A percentile compares a stretch with the other conserved stretches of the same genome.
Evolutionary conservation across 2,797 vertebrate genomes (phyloP).

Genomic region (Columba guinea): DNA sequence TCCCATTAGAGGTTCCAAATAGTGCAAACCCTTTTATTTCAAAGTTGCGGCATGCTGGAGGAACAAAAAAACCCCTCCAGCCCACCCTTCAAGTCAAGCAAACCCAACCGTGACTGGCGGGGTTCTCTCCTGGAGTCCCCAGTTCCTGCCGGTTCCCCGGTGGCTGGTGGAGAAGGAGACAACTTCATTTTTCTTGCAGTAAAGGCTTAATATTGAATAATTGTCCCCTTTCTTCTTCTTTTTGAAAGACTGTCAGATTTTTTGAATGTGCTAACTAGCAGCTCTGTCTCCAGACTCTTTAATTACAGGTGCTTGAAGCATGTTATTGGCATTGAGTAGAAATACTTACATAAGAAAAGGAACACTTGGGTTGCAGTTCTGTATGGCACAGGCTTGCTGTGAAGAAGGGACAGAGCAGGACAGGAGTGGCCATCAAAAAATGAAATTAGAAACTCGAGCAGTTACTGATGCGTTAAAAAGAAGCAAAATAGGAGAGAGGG

Average conservation of each 20-base stretch:
- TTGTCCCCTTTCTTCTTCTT: background rate
- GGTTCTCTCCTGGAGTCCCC: background rate
- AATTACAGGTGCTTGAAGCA: slow-evolving; percentile 36
- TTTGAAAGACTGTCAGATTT: slow-evolving; percentile 30
- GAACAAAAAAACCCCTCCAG: background rate
- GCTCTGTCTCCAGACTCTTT: slow-evolving; percentile 44
- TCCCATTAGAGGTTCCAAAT: slow-evolving; percentile 10
- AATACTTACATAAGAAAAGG: background rate
- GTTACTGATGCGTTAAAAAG: background rate
- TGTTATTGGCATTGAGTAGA: slow-evolving; percentile 28
- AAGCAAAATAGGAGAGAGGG: background rate
- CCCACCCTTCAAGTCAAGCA: background rate
- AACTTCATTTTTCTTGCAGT: background rate
- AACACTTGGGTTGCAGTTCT: background rate
- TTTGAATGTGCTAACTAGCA: slow-evolving; percentile 3
- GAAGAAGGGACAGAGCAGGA: background rate
- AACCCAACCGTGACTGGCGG: background rate
- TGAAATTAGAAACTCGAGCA: background rate
- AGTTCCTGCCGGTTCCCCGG: background rate
- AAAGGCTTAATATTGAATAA: background rate
- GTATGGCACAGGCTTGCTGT: background rate
- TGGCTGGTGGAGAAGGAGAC: background rate
- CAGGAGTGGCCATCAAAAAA: background rate
- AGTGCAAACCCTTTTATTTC: background rate
- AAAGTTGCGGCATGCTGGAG: background rate